Percentiles rank a stretch among this genome's conserved stretches.
phyloP scores from a whole-genome alignment of 2,888 invertebrate genomes.

The Mantis religiosa region DNA sequence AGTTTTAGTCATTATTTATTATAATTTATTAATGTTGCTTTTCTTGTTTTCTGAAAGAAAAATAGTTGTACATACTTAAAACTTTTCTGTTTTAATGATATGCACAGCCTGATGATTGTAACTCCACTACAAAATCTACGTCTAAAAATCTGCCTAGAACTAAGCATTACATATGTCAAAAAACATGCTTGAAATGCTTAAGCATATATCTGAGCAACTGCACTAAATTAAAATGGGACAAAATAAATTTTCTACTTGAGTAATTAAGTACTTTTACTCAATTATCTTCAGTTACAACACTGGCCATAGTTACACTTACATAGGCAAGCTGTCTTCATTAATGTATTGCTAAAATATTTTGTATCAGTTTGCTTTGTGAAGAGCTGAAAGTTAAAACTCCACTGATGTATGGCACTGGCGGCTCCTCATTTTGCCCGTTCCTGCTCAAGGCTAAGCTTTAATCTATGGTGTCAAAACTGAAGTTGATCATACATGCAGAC shows the following conservation, averaged over 20 bases:
- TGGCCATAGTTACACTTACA: neutral
- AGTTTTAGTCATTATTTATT: no score
- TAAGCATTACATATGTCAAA: no score
- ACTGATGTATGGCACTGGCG: neutral
- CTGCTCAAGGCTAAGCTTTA: neutral
- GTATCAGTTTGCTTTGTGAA: neutral
- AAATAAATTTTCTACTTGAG: neutral
- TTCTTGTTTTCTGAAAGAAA: neutral
- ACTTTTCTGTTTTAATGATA: neutral
- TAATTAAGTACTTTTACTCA: neutral
- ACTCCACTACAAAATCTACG: no score
- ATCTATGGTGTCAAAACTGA: neutral
- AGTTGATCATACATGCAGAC: neutral
- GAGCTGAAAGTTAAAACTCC: neutral
- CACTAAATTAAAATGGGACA: neutral
- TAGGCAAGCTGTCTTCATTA: neutral
- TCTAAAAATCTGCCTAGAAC: no score
- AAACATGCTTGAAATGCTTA: neutral
- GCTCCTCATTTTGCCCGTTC: neutral
- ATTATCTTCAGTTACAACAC: neutral
- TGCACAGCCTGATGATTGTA: neutral
- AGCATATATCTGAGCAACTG: neutral
- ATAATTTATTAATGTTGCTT: no score
- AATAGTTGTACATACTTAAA: neutral
- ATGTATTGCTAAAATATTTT: neutral